Conservation (phyloP, 2,888 invertebrate genomes). For the Caenorhabditis macrosperma region DNA sequence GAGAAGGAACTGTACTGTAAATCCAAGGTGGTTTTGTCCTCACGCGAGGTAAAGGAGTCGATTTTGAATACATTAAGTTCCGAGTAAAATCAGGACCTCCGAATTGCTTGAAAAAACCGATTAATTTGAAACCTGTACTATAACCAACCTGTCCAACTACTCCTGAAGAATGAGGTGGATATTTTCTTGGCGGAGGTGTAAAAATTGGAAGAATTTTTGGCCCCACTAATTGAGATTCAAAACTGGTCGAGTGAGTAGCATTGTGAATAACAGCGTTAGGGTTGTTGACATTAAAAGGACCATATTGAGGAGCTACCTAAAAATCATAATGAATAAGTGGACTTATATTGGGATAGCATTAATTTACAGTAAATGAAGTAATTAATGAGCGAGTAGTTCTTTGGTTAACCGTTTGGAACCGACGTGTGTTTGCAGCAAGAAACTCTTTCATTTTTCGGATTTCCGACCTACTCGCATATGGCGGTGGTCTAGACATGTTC, state of each 20-base stretch:
- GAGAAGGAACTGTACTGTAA: constrained; percentile 21
- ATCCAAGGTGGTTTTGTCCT: constrained; percentile 64
- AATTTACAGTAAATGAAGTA: constrained; percentile 59
- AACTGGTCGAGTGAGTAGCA: constrained; percentile 57
- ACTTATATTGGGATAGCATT: background rate
- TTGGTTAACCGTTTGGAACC: constrained; percentile 54
- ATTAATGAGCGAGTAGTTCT: constrained; percentile 58
- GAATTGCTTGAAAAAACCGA: constrained; percentile 60
- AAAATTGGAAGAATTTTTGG: constrained; percentile 70
- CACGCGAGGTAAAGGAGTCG: constrained; percentile 54
- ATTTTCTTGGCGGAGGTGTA: constrained; percentile 72
- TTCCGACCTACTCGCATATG: constrained; percentile 68
- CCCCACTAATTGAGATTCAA: constrained; percentile 64
- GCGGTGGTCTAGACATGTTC: constrained; percentile 67
- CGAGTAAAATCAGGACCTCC: constrained; percentile 67
- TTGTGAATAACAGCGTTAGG: constrained; percentile 70
- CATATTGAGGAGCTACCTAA: constrained; percentile 75
- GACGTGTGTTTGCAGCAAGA: constrained; percentile 52
- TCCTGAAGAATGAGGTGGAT: constrained; percentile 39
- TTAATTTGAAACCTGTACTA: background rate
- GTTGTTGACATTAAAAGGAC: constrained; percentile 78
- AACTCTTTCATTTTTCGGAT: constrained; percentile 70
- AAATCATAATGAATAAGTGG: background rate
- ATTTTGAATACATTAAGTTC: constrained; percentile 42
- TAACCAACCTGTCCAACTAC: constrained; percentile 51